These are phyloP conservation scores for Campylorhamphus procurvoides DNA, from an alignment of 2,113 vertebrate species.

Conservation along the genomic window DNA sequence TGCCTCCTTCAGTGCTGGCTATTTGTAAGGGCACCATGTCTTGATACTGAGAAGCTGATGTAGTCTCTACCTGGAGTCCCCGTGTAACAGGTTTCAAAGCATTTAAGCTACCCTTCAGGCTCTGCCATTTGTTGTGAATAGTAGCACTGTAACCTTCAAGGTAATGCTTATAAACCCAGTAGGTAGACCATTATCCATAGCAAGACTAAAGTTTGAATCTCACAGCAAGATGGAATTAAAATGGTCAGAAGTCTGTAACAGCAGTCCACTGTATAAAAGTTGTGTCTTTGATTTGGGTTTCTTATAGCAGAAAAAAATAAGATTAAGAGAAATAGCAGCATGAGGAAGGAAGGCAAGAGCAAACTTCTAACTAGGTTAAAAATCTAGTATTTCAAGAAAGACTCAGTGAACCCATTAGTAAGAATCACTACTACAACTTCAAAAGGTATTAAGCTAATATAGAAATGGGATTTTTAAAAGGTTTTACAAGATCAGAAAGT, in stretches of 20 bases:
- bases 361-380: background rate
- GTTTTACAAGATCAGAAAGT: background rate
- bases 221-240: background rate
- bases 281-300: background rate
- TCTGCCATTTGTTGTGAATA: background rate
- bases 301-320: background rate
- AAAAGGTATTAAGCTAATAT: background rate
- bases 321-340: background rate
- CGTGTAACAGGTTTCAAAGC: background rate
- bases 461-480: background rate
- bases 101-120: background rate
- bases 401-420: background rate
- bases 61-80: background rate
- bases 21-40: accelerated
- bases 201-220: background rate
- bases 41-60: background rate
- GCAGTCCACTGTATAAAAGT: background rate
- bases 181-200: background rate
- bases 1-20: background rate
- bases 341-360: background rate
- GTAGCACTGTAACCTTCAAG: background rate
- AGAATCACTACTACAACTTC: background rate
- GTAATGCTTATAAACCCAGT: background rate
- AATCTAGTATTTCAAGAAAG: background rate
- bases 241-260: background rate